These are phyloP conservation scores for Lymantria dispar DNA, from an alignment of 2,888 invertebrate species.

Conservation along the genomic window DNA sequence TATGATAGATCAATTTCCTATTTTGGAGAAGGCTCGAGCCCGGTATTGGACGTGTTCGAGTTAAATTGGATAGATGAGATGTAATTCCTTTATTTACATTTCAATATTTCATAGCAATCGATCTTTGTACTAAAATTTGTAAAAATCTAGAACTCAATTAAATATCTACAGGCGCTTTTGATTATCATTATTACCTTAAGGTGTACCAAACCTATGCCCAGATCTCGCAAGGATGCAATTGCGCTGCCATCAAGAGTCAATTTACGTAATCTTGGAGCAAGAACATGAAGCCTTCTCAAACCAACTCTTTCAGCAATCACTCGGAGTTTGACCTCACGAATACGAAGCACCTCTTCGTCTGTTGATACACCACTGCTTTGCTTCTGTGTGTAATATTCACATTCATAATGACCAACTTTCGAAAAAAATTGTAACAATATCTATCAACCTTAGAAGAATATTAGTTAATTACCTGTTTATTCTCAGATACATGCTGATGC, in stretches of 20 bases:
- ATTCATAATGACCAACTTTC: too few species aligned
- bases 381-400: conserved; percentile 48
- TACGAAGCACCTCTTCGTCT: conserved; percentile 68
- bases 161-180: background rate
- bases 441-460: too few species aligned
- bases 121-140: too few species aligned
- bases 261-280: conserved; percentile 83
- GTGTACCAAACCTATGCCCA: conserved; percentile 84
- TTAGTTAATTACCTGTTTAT: too few species aligned
- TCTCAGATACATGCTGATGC: too few species aligned
- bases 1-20: too few species aligned
- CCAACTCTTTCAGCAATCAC: conserved; percentile 86
- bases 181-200: conserved; percentile 62
- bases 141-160: background rate
- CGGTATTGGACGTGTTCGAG: too few species aligned
- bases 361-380: conserved; percentile 68
- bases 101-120: too few species aligned
- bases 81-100: too few species aligned
- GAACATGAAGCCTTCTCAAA: conserved; percentile 83
- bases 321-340: conserved; percentile 83
- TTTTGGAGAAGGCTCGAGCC: too few species aligned
- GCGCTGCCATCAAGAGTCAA: conserved; percentile 86
- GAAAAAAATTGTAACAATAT: too few species aligned
- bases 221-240: conserved; percentile 85
- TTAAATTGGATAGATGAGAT: too few species aligned